A percentile compares a stretch with the other conserved stretches of the same genome.
Evolutionary conservation across 2,113 vertebrate genomes (phyloP).

Genomic region (Megatriorchis doriae): DNA sequence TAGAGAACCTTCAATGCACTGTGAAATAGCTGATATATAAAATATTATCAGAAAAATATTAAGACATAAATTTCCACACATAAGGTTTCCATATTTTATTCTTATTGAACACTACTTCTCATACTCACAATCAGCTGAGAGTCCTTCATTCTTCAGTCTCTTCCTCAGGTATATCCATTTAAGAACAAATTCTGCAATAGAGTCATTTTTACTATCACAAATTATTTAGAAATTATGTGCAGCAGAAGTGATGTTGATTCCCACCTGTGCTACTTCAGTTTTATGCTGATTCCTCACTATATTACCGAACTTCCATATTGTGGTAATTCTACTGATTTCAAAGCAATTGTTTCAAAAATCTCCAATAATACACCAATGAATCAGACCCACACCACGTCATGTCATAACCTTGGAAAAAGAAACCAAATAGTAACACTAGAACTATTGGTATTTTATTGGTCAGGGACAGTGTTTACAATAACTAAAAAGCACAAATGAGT

Average conservation of each 20-base stretch:
- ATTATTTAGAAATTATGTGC: neutral
- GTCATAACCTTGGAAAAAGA: neutral
- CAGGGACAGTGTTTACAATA: neutral
- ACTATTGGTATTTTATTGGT: neutral
- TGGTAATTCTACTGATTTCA: neutral
- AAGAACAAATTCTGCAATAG: neutral
- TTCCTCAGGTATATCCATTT: neutral
- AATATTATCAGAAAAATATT: neutral
- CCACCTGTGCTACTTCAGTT: neutral
- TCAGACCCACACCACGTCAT: neutral
- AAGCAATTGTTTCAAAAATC: neutral
- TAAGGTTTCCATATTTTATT: neutral
- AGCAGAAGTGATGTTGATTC: neutral
- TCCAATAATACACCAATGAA: neutral
- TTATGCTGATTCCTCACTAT: neutral
- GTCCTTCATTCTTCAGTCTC: neutral
- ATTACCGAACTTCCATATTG: neutral
- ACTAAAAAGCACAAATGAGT: neutral
- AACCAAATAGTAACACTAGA: neutral
- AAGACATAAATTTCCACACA: neutral
- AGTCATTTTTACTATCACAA: neutral
- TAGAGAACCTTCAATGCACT: neutral
- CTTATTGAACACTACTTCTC: neutral
- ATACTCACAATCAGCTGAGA: neutral
- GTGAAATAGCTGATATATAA: neutral